Evolutionary conservation across 1,140 invertebrate genomes (phyloP).

Genomic region (Copidosoma floridanum): DNA sequence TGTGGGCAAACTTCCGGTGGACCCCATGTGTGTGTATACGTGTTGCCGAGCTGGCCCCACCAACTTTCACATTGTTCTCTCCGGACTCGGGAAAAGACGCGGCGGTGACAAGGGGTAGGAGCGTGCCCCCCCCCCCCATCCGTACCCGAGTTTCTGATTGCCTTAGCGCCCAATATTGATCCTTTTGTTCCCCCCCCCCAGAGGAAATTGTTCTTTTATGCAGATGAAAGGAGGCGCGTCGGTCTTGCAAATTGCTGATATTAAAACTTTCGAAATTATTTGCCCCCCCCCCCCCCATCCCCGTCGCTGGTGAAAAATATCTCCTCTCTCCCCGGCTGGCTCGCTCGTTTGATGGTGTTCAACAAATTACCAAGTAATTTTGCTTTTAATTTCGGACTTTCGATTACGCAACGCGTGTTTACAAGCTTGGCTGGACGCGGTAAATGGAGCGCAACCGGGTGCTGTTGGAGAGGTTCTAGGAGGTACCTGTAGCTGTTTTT

Average conservation of each 20-base stretch:
- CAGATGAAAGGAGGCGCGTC: background rate
- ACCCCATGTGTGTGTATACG: too few species aligned
- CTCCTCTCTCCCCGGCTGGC: too few species aligned
- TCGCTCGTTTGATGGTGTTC: too few species aligned
- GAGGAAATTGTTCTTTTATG: constrained; percentile 5
- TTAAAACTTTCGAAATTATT: constrained; percentile 4
- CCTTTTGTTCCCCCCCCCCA: background rate
- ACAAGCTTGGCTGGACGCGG: too few species aligned
- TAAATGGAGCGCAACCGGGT: too few species aligned
- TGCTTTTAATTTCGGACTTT: background rate
- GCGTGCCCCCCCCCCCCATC: too few species aligned
- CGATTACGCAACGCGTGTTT: background rate
- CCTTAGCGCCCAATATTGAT: background rate
- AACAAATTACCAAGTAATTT: background rate
- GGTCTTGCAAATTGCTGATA: constrained; percentile 4
- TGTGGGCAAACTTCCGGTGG: background rate
- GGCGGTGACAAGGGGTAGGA: too few species aligned
- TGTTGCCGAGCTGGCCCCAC: background rate
- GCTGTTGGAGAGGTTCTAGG: too few species aligned
- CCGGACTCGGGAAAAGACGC: background rate
- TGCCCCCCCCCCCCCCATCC: too few species aligned
- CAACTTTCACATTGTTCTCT: constrained; percentile 1
- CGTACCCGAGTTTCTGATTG: constrained; percentile 2
- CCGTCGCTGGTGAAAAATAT: background rate
- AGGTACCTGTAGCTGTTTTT: too few species aligned